These are phyloP conservation scores for Eupeodes latifasciatus DNA, from an alignment of 2,888 invertebrate genomes.

Conservation along the genomic window DNA sequence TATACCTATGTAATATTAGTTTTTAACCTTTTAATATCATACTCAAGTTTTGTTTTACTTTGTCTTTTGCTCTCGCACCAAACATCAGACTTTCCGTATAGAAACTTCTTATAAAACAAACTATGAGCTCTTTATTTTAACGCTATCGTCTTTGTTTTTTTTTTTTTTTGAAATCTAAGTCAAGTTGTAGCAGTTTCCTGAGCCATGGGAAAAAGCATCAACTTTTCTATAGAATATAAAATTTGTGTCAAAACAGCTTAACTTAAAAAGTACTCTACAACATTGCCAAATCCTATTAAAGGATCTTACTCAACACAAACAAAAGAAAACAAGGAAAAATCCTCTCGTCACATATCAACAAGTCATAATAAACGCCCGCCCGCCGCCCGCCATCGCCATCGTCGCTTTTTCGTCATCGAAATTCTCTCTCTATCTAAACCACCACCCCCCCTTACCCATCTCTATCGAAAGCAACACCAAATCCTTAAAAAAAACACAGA, in stretches of 20 bases:
- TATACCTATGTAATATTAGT: too few relatives aligned
- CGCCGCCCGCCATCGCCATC: background rate
- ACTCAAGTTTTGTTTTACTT: background rate
- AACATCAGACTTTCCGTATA: background rate
- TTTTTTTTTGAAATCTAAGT: slow-evolving; percentile 1
- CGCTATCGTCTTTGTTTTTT: background rate
- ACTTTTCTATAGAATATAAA: slow-evolving; percentile 38
- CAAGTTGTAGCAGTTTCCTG: slow-evolving; percentile 21
- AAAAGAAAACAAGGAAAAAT: slow-evolving; percentile 9
- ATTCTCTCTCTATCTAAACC: too few relatives aligned
- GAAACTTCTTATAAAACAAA: background rate
- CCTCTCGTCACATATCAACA: slow-evolving; percentile 68
- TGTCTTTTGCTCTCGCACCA: background rate
- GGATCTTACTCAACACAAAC: slow-evolving; percentile 1
- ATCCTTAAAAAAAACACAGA: background rate
- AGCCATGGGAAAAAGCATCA: background rate
- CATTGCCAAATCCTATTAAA: slow-evolving; percentile 53
- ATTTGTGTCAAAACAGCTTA: slow-evolving; percentile 44
- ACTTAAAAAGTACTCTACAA: slow-evolving; percentile 27
- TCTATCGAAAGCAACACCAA: background rate
- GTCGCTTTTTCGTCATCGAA: background rate
- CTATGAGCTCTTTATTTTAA: background rate
- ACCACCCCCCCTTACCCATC: too few relatives aligned
- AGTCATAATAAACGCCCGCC: slow-evolving; percentile 50
- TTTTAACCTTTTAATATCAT: background rate